Percentiles rank a stretch among this genome's conserved stretches.
Evolutionary conservation across 2,888 invertebrate species (phyloP).

Genomic region (Lasioglossum figueresi): DNA sequence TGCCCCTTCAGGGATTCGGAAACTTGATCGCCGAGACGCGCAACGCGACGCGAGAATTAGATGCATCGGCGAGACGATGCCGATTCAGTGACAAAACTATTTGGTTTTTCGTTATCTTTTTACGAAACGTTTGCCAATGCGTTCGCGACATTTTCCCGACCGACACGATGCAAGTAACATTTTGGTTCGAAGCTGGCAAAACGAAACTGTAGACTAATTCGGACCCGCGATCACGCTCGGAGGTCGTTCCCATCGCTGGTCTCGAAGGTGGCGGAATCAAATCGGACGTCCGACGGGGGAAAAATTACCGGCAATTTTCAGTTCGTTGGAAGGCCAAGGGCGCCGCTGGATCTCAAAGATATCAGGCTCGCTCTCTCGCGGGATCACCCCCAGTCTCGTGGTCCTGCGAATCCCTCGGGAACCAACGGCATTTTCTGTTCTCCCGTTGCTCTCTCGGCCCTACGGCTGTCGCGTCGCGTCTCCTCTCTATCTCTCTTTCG

Average conservation of each 20-base stretch:
- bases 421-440: slow-evolving; percentile 34
- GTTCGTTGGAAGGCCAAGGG: slow-evolving; percentile 78
- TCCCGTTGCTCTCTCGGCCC: slow-evolving; percentile 25
- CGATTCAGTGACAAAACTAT: background rate
- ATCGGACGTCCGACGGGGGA: slow-evolving; percentile 57
- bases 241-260: background rate
- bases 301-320: slow-evolving; percentile 81
- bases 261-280: slow-evolving; percentile 44
- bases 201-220: background rate
- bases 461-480: background rate
- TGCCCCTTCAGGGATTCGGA: background rate
- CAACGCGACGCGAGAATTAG: background rate
- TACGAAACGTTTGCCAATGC: too few species aligned
- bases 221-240: background rate
- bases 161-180: too few species aligned
- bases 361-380: background rate
- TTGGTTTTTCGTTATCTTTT: background rate
- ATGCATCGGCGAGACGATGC: background rate
- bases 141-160: too few species aligned
- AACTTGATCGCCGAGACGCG: background rate
- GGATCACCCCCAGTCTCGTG: background rate
- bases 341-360: background rate
- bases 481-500: slow-evolving; percentile 68
- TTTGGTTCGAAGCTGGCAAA: too few species aligned
- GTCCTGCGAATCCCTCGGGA: slow-evolving; percentile 66